A percentile compares a stretch with the other conserved stretches of the same genome.
Evolutionary conservation across 2,113 vertebrate species (phyloP).

Genomic region (Anseranas semipalmata): DNA sequence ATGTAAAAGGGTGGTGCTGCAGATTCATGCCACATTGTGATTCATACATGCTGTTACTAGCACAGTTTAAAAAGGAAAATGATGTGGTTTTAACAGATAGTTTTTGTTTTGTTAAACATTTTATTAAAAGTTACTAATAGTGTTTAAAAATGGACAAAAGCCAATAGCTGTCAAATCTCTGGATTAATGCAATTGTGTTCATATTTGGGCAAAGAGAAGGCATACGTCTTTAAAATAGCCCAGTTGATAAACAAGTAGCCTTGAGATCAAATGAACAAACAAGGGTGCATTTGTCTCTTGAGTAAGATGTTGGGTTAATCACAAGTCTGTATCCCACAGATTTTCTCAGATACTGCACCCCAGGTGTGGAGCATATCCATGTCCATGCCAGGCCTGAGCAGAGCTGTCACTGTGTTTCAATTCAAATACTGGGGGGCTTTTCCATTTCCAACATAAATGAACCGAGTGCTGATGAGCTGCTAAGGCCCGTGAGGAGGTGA

Average conservation of each 20-base stretch:
- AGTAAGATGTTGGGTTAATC: not conserved
- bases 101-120: not conserved
- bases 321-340: rapidly evolving
- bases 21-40: not conserved
- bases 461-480: rapidly evolving
- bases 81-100: not conserved
- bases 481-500: not conserved
- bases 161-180: not conserved
- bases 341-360: not conserved
- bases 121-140: not conserved
- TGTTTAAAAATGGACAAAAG: conserved; percentile 1
- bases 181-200: not conserved
- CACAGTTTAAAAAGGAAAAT: not conserved
- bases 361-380: rapidly evolving
- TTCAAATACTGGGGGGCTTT: rapidly evolving
- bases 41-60: not conserved
- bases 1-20: not conserved
- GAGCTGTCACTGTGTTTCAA: not conserved
- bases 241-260: not conserved
- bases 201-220: rapidly evolving
- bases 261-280: not conserved
- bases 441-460: not conserved
- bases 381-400: not conserved
- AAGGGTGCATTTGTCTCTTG: not conserved
- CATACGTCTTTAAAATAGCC: rapidly evolving